Conservation (phyloP, 2,113 vertebrate species). For the Xenopus borealis region DNA sequence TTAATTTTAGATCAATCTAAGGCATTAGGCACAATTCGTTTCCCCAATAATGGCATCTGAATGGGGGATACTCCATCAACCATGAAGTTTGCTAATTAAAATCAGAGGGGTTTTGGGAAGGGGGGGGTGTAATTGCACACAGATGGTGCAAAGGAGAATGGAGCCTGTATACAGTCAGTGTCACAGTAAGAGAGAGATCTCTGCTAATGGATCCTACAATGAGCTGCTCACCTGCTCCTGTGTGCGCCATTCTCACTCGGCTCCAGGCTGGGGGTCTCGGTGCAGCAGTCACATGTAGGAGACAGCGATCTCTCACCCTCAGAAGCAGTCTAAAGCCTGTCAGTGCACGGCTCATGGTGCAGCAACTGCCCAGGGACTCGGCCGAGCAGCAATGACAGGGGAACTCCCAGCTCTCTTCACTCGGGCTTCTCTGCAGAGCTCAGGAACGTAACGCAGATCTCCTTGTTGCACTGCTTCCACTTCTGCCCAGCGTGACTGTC, state of each 20-base stretch:
- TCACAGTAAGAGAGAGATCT: neutral
- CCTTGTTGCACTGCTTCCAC: neutral
- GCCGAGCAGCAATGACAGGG: too few relatives aligned
- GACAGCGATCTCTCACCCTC: slow-evolving; percentile 1
- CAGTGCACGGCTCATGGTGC: slow-evolving; percentile 19
- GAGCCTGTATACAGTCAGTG: neutral
- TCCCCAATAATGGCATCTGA: neutral
- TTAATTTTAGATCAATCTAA: slow-evolving; percentile 12
- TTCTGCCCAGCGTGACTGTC: neutral
- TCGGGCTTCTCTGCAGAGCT: neutral
- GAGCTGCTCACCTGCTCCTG: slow-evolving; percentile 22
- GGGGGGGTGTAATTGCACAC: slow-evolving; percentile 30
- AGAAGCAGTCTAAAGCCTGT: slow-evolving; percentile 21
- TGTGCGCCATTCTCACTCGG: neutral
- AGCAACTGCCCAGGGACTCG: neutral
- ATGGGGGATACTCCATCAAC: slow-evolving; percentile 7
- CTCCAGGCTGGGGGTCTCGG: neutral
- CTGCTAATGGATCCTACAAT: too few relatives aligned
- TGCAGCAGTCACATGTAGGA: neutral
- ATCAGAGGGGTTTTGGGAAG: slow-evolving; percentile 12
- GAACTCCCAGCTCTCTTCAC: neutral
- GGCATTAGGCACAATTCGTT: neutral
- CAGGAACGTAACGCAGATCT: neutral
- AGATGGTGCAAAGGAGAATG: slow-evolving; percentile 38
- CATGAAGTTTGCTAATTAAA: slow-evolving; percentile 32